Evolutionary conservation across 2,113 vertebrate genomes (phyloP).

Genomic region (Ranitomeya imitator): DNA sequence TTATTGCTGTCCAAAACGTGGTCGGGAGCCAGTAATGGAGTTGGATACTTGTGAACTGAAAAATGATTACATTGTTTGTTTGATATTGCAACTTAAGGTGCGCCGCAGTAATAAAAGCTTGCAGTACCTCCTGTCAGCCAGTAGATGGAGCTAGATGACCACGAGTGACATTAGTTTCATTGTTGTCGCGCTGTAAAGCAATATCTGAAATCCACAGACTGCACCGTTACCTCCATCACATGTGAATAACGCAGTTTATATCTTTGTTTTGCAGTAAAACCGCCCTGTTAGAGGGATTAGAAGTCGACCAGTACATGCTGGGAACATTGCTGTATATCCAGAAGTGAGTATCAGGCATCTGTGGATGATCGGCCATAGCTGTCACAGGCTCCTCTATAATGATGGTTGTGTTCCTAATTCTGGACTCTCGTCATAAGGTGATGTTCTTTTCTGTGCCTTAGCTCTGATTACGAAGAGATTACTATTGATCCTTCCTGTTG

Average conservation of each 20-base stretch:
- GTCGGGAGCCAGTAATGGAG: too few relatives aligned
- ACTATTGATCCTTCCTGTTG: conserved; percentile 94
- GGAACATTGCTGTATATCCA: conserved; percentile 95
- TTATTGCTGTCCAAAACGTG: too few relatives aligned
- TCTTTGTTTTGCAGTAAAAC: conserved; percentile 81
- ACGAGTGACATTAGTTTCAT: neutral
- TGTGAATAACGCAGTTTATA: neutral
- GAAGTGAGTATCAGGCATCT: conserved; percentile 75
- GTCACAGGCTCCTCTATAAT: neutral
- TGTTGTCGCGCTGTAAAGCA: neutral
- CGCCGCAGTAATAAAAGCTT: too few relatives aligned
- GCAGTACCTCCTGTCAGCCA: neutral
- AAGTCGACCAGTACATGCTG: conserved; percentile 97
- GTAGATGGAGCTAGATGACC: neutral
- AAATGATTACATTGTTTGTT: too few relatives aligned
- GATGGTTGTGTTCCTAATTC: neutral
- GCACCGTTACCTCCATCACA: neutral
- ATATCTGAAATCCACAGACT: neutral
- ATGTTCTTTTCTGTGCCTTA: conserved; percentile 55
- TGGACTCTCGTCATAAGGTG: neutral
- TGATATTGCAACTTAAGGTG: too few relatives aligned
- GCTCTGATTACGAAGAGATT: conserved; percentile 94
- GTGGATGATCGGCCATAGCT: neutral
- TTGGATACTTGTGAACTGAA: too few relatives aligned
- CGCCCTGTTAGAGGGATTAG: conserved; percentile 89